Conservation (phyloP, 1,140 invertebrate species). For the Philaenus spumarius region DNA sequence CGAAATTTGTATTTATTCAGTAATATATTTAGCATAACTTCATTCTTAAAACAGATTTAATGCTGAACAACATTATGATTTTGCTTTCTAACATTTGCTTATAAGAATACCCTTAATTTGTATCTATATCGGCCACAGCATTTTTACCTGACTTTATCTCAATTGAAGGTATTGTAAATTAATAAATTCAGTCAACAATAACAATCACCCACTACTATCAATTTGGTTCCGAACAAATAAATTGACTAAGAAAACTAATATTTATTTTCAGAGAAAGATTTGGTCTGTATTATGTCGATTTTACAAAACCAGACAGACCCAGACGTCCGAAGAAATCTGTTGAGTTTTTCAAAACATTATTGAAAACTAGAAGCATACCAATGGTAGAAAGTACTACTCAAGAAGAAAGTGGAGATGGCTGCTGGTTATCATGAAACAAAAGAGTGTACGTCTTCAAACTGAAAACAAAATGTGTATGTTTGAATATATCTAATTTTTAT, state of each 20-base stretch:
- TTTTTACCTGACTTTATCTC: background rate
- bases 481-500: too few relatives aligned
- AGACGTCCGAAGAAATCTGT: slow-evolving; percentile 64
- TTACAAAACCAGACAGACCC: slow-evolving; percentile 51
- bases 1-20: too few relatives aligned
- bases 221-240: background rate
- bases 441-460: too few relatives aligned
- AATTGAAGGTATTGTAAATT: background rate
- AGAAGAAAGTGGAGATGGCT: too few relatives aligned
- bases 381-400: background rate
- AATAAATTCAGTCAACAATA: background rate
- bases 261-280: slow-evolving; percentile 53
- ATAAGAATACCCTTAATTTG: background rate
- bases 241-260: background rate
- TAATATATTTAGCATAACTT: too few relatives aligned
- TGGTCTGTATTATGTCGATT: slow-evolving; percentile 68
- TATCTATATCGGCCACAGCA: background rate
- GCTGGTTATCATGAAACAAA: too few relatives aligned
- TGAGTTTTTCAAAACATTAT: slow-evolving; percentile 49
- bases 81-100: background rate
- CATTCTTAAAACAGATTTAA: too few relatives aligned
- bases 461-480: too few relatives aligned
- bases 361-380: slow-evolving; percentile 32
- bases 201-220: too few relatives aligned
- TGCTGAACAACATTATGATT: background rate